Conservation (phyloP, 1,140 invertebrate species). For the Pectinophora gossypiella region DNA sequence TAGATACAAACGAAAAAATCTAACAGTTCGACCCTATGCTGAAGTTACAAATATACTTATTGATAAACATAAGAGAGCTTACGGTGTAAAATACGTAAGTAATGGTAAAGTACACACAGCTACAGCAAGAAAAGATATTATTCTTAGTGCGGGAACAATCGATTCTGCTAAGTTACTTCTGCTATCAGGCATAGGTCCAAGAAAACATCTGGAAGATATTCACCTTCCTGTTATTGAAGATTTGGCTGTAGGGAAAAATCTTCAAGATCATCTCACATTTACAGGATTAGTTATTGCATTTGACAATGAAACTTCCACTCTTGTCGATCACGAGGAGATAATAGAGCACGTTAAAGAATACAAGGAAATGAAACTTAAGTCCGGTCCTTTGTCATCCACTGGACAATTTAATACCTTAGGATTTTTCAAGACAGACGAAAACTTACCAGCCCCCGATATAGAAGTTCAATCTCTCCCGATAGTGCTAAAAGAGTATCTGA, state of each 20-base stretch:
- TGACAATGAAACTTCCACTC: not conserved
- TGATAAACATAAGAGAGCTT: slow-evolving; percentile 80
- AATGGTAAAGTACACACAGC: slow-evolving; percentile 69
- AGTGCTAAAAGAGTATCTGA: not conserved
- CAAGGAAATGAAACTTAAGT: not conserved
- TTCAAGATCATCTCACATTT: slow-evolving; percentile 68
- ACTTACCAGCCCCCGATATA: not conserved
- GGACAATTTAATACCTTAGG: not conserved
- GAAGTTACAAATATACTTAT: slow-evolving; percentile 83
- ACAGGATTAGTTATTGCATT: slow-evolving; percentile 19
- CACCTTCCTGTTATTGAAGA: slow-evolving; percentile 54
- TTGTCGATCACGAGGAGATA: not conserved
- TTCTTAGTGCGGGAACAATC: slow-evolving; percentile 77
- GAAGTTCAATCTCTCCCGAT: not conserved
- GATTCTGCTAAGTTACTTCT: slow-evolving; percentile 77
- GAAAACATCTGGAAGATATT: slow-evolving; percentile 67
- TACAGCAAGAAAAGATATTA: slow-evolving; percentile 73
- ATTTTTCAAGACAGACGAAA: not conserved
- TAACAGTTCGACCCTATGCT: slow-evolving; percentile 80
- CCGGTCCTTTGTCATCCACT: not conserved
- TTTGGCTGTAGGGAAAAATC: slow-evolving; percentile 78
- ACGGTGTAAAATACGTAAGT: slow-evolving; percentile 79
- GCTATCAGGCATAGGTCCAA: slow-evolving; percentile 78
- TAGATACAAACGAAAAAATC: slow-evolving; percentile 79
- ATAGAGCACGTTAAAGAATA: not conserved